Conservation (phyloP, 2,797 vertebrate genomes). For the Esox lucius region DNA sequence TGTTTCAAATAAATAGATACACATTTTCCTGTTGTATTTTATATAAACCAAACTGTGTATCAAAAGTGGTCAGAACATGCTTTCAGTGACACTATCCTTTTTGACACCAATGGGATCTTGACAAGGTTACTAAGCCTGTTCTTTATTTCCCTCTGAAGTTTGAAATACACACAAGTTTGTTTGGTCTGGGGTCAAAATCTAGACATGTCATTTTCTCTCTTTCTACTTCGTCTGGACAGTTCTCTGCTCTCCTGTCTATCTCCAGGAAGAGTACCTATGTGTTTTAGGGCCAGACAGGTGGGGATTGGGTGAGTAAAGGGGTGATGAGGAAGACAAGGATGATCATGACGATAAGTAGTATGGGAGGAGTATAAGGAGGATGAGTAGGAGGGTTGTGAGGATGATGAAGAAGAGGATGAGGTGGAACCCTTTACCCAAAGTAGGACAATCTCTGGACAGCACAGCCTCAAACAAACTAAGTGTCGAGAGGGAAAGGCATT, state of each 20-base stretch:
- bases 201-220: neutral
- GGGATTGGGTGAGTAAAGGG: no score
- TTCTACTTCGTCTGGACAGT: neutral
- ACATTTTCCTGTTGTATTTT: no score
- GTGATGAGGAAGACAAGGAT: neutral
- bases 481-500: neutral
- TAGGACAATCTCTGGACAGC: neutral
- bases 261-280: constrained; percentile 35
- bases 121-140: no score
- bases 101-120: no score
- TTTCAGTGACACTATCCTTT: no score
- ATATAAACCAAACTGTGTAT: no score
- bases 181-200: neutral
- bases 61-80: no score
- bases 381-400: neutral
- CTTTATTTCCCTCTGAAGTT: no score
- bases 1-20: no score
- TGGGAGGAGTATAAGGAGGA: neutral
- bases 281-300: neutral
- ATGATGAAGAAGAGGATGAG: no score
- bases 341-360: no score
- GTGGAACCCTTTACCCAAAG: neutral
- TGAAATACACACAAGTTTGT: no score
- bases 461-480: neutral
- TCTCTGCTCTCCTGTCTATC: neutral